Base-by-base conservation (phyloP, 2,888 invertebrate species). In the Drosophila robusta region DNA sequence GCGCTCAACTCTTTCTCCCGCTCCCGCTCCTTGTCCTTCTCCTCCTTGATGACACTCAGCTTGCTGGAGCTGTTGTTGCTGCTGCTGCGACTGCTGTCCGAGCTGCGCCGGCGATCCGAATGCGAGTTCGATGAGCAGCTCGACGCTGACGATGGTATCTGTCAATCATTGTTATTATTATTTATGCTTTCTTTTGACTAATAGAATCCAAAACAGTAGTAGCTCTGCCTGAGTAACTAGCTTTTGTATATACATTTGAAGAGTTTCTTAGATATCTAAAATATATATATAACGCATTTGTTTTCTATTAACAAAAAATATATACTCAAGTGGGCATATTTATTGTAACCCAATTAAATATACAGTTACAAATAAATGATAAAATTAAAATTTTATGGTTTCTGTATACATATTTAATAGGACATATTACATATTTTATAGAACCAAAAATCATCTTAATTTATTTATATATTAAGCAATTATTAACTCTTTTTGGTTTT, bases 21-120 rank as follows among this genome's bases (percentile, higher is more conserved):
- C 1, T 54, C 52, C 6, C 41, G 22, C 14, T 38, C 61, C 9
- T 54, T 29, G 6, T 75, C 75, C 22, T 56, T 75, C 22, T 71
- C 70, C 22, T 74, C 75, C 39, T 81, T 82, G 9, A 74, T 58
- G 24, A 42, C 26, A 8, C 7, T 38, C 32, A 64, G 51, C 24
- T 78, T 79, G 54, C 51, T 74, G 52, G 72, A 75, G 22, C 73
- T 68, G 41, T 72, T 90, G 50, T 83, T 84, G 49, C 89, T 87
- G 62, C 91, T 90, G 62, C 88, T 79, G 18, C 90, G 86, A 61
- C 90, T 91, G 67, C 91, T 90, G 12, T 91, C 91, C 0, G 91
- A 91, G 64, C 91, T 91, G 29, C 90, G 89, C 4, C 90, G 88
- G 32, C 90, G 76, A 65, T 51, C 51, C 42, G 89, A 83, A 62